Base-by-base conservation (phyloP, 2,113 vertebrate genomes). In the Psittacara wagleri region DNA sequence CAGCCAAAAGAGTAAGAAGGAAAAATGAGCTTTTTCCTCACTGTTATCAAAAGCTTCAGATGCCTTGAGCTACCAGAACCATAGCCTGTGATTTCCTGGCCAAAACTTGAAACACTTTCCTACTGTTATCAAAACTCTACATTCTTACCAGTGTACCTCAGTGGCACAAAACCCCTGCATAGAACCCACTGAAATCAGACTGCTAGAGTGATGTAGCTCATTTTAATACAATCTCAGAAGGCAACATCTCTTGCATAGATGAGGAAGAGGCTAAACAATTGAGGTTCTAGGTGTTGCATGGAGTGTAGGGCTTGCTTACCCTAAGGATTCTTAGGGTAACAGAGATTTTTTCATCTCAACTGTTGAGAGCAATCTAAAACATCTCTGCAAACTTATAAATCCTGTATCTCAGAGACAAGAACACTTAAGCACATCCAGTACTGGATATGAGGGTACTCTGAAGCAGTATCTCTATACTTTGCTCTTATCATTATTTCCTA, bases 191-290 rank as follows among this genome's bases (percentile, higher is more conserved):
- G 19, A 64, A 51, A 76, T 52, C 37, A 70, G 49, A 33, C 29
- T 51, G 17, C 28, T 52, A 25, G 43, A 55, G 22, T 41, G 25
- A 69, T 0, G 1, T 27, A 27, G 11, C 12, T 31, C 3, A 1
- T 75, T 44, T 57, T 25, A 57, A 31, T 35, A 46, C 11, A 62
- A 10, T 31, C 43, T 41, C 37, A 64, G 43, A 41, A 70, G 9
- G 23, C 54, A 80, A 46, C 15, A 17, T 29, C 9, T 81, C n/a
- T 28, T 43, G 15, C 20, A 76, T 17, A 81, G 33, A 24, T 41
- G 20, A 57, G 17, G 16, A 28, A 62, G 6, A 11, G 3, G 13
- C 33, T 85, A 33, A 27, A 51, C 1, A 1, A 31, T 2, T 68
- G 23, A 63, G 41, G 68, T 75, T 57, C 24, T 52, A 46, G 39